phyloP scores from a whole-genome alignment of 2,113 vertebrate species.

The Chloebia gouldiae region DNA sequence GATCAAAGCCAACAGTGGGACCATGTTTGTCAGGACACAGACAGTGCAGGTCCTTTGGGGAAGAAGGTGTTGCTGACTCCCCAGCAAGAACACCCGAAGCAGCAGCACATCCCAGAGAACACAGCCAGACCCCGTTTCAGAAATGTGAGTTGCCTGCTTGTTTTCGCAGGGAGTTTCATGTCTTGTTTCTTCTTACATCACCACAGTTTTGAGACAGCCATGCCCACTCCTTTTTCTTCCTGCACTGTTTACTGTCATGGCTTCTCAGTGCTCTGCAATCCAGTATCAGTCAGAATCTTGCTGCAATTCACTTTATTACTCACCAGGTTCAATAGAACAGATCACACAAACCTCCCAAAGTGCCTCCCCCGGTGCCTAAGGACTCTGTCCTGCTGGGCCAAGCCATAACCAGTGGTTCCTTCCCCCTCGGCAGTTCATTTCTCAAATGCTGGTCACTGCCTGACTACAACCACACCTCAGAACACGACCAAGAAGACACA shows the following conservation, averaged over 20 bases:
- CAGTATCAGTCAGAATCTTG: neutral
- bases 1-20: neutral
- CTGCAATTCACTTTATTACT: neutral
- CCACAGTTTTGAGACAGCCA: neutral
- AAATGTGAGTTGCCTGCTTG: neutral
- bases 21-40: neutral
- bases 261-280: neutral
- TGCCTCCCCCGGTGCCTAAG: neutral
- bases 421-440: neutral
- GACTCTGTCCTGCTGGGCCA: neutral
- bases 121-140: fast-evolving
- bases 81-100: neutral
- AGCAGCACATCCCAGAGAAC: neutral
- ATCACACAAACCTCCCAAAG: neutral
- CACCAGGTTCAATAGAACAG: neutral
- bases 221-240: neutral
- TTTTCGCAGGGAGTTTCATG: neutral
- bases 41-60: neutral
- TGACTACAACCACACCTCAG: neutral
- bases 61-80: neutral
- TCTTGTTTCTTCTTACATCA: neutral
- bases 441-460: neutral
- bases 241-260: neutral
- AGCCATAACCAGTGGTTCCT: neutral
- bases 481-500: fast-evolving